These are phyloP conservation scores for Cryptotermes secundus DNA, from an alignment of 1,140 invertebrate species.

Conservation along the genomic window DNA sequence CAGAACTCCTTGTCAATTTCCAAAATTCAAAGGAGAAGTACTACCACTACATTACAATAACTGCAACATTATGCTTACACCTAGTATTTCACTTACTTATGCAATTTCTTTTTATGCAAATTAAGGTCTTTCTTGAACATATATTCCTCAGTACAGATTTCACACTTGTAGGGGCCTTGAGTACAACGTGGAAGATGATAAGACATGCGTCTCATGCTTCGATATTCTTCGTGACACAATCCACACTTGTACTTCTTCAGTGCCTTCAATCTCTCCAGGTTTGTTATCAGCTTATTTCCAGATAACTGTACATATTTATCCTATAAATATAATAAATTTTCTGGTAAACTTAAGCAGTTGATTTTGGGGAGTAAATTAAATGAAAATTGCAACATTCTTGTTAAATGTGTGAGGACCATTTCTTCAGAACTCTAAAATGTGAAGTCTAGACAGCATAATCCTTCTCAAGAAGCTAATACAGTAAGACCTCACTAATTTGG, in stretches of 20 bases:
- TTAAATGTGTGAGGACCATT: no score
- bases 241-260: slow-evolving; percentile 41
- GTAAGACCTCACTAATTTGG: no score
- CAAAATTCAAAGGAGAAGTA: no score
- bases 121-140: slow-evolving; percentile 38
- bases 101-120: slow-evolving; percentile 41
- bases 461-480: no score
- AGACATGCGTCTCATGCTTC: slow-evolving; percentile 39
- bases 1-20: no score
- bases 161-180: slow-evolving; percentile 41
- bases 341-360: neutral
- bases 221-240: slow-evolving; percentile 40
- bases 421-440: no score
- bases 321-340: neutral
- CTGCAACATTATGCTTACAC: no score
- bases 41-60: no score
- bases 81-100: slow-evolving; percentile 36
- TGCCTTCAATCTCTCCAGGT: slow-evolving; percentile 36
- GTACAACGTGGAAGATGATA: slow-evolving; percentile 40
- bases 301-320: slow-evolving; percentile 6
- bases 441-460: no score
- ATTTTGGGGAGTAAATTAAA: no score
- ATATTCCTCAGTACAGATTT: slow-evolving; percentile 38
- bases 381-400: no score
- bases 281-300: slow-evolving; percentile 37